Evolutionary conservation across 2,888 invertebrate species (phyloP), one percentile per base, ranked within the genome.

Genomic region (Saturnia japonica): DNA sequence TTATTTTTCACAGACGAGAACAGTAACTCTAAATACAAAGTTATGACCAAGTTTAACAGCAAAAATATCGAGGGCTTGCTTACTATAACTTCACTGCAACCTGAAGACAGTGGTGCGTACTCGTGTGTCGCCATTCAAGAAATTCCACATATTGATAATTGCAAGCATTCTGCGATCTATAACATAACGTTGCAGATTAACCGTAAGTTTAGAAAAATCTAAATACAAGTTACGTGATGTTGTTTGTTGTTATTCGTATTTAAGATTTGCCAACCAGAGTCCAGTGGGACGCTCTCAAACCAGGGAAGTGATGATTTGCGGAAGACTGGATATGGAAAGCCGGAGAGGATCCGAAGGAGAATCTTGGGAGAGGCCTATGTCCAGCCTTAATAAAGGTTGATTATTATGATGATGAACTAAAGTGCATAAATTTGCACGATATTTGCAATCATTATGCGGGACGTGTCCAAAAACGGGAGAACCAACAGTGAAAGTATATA

Each of bases 21-120:
- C 16, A 77, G 77, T 22, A 75, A 82, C 1, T 76, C 79, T 0
- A 92, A 91, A 73, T 92, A 90, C 74, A 84, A 78, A 73, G 75
- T 90, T 22, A 87, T 86, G 81, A 89, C 85, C 12, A 91, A 88
- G 70, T 91, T 85, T 77, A 90, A 90, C 67, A 85, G 81, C 25
- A 82, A 88, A 77, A 90, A 91, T 0, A 87, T 88, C 40, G 90
- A 91, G 77, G 88, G 91, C 34, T 80, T 89, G 1, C 79, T 93
- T 1, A 93, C 92, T 0, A 84, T 93, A 1, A 85, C 76, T 7
- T 87, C 88, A 0, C 70, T 91, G 60, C 79, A 82, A 9, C 79
- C 86, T 14, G 84, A 84, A 22, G 93, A 93, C 66, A 84, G 80
- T 28, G 93, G 92, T 0, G 57, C 77, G 0, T 93, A 92, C 69